These are phyloP conservation scores for Drosophila silvestris DNA, from an alignment of 2,888 invertebrate species.

Conservation along the genomic window DNA sequence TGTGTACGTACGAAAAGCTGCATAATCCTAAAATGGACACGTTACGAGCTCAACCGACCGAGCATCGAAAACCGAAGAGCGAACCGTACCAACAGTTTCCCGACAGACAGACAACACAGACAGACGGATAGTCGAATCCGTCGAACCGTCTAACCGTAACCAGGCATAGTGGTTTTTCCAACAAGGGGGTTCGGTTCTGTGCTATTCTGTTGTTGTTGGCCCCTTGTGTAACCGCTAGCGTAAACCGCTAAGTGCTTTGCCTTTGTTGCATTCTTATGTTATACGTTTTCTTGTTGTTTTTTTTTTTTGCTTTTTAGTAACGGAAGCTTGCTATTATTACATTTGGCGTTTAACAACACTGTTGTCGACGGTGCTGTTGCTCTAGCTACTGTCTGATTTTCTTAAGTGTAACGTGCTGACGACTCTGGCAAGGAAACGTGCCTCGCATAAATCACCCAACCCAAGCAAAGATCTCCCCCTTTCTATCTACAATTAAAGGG, in stretches of 20 bases:
- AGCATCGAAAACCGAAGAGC: conserved; percentile 28
- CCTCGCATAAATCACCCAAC: conserved; percentile 64
- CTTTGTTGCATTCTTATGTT: conserved; percentile 60
- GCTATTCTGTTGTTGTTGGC: conserved; percentile 6
- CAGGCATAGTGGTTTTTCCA: conserved; percentile 28
- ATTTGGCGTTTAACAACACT: conserved; percentile 65
- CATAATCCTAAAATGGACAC: conserved; percentile 58
- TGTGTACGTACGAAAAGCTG: conserved; percentile 51
- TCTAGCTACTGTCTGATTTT: conserved; percentile 40
- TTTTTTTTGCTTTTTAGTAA: conserved; percentile 21
- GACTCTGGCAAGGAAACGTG: conserved; percentile 72
- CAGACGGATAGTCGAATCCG: conserved; percentile 8
- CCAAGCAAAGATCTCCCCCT: neutral
- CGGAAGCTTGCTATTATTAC: conserved; percentile 69
- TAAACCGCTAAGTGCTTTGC: conserved; percentile 71
- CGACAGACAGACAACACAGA: conserved; percentile 2
- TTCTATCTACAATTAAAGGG: neutral
- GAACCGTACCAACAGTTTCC: conserved; percentile 15
- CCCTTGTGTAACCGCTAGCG: conserved; percentile 47
- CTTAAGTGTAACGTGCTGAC: conserved; percentile 65
- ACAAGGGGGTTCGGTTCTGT: neutral
- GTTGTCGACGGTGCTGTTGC: conserved; percentile 28
- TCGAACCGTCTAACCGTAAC: conserved; percentile 28
- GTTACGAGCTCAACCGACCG: conserved; percentile 12
- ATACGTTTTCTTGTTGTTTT: conserved; percentile 6